Base-by-base conservation (phyloP, 2,888 invertebrate genomes). In the Acanthopleura granulata region DNA sequence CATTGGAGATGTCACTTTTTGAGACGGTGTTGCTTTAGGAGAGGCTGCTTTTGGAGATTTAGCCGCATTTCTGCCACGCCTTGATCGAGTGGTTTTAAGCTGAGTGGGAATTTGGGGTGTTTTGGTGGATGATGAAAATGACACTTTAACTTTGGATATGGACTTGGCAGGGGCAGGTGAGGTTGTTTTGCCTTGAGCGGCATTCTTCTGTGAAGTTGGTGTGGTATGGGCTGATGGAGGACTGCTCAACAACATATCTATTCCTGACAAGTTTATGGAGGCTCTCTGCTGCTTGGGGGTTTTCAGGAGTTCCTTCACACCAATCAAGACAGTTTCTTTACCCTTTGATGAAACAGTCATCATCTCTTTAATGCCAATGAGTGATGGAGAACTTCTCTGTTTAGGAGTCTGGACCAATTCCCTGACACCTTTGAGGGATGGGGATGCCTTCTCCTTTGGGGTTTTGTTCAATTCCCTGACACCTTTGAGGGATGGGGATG, bases 271-370 rank as follows among this genome's bases (percentile, higher is more conserved):
- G 75, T 77, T 79, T 1, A 74, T 49, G 27, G 51, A 73, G 22
- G 57, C 72, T 25, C 16, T 62, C 51, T 70, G 74, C 0, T 49
- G 16, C 73, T 83, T 84, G 9, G 85, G 83, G 12, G 83, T 79
- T 27, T 70, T 72, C 73, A 82, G 70, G 14, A 81, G 70, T 27
- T 77, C 75, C 29, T 80, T 81, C 1, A 85, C 61, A 15, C 83
- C 84, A 30, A 73, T 75, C n/a, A 79, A 79, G 16, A 72, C 73
- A 18, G 62, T 72, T 18, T 78, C 75, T 27, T 73, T 62, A 61
- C 72, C 74, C 0, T 50, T 18, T 72, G 82, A 83, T 11, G 85
- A 81, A n/a, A 51, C 50, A 57, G 72, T 50, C 70, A 62, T 25
- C 75, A 76, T 18, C 40, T 72, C 29, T 40, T 49, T 29, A 29